Evolutionary conservation across 2,888 invertebrate species (phyloP).

Genomic region (Diloba caeruleocephala): DNA sequence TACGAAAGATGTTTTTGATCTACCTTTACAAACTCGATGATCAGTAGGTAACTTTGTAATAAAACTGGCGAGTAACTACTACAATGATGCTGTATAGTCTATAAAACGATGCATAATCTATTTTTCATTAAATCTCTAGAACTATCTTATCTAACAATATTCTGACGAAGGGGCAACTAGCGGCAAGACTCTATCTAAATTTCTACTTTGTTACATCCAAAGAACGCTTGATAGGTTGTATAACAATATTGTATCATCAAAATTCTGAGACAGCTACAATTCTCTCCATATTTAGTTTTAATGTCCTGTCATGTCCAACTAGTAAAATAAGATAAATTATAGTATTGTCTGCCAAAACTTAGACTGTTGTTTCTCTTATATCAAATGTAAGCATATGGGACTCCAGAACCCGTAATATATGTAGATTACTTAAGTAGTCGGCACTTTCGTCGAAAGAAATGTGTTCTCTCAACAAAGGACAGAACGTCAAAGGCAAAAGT

Average conservation of each 20-base stretch:
- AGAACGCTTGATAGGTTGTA: neutral
- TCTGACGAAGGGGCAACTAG: too few species aligned
- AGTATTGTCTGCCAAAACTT: slow-evolving; percentile 31
- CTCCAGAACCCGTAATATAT: slow-evolving; percentile 30
- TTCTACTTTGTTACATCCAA: neutral
- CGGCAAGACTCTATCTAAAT: neutral
- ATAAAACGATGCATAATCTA: too few species aligned
- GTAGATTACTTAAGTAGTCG: slow-evolving; percentile 39
- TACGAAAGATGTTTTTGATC: too few species aligned
- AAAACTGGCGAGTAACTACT: too few species aligned
- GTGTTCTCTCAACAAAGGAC: slow-evolving; percentile 30
- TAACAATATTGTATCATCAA: slow-evolving; percentile 7
- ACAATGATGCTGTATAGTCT: too few species aligned
- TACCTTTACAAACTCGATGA: too few species aligned
- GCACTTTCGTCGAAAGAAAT: slow-evolving; percentile 30
- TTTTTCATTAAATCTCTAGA: too few species aligned
- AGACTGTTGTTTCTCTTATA: slow-evolving; percentile 24
- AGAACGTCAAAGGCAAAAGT: slow-evolving; percentile 55
- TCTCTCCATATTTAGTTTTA: slow-evolving; percentile 15
- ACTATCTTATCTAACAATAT: too few species aligned
- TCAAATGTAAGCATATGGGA: slow-evolving; percentile 19
- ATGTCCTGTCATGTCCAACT: slow-evolving; percentile 29
- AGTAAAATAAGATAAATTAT: slow-evolving; percentile 36
- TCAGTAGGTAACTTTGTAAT: too few species aligned
- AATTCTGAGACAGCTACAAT: slow-evolving; percentile 3